Evolutionary conservation across 2,113 vertebrate species (phyloP).

Genomic region (Callopanchax toddi): DNA sequence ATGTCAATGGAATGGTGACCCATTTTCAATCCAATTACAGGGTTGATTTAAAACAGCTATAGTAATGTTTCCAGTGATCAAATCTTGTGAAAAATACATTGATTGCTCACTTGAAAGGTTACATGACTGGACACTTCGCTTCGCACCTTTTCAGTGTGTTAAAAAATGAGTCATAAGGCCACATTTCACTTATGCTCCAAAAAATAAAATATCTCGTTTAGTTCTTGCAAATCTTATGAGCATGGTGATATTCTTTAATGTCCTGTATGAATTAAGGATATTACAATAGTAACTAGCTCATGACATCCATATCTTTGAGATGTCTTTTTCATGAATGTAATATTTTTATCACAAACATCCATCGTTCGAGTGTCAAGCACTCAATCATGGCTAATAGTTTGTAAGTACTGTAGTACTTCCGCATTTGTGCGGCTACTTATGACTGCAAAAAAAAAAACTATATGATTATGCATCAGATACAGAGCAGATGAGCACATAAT

Average conservation of each 20-base stretch:
- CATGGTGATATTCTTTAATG: too few relatives aligned
- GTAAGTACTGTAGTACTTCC: background rate
- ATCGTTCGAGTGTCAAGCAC: conserved; percentile 15
- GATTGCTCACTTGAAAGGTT: conserved; percentile 5
- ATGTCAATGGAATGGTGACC: conserved; percentile 32
- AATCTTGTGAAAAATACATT: conserved; percentile 4
- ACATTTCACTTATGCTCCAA: conserved; percentile 4
- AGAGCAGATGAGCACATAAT: conserved; percentile 57
- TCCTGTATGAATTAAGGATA: too few relatives aligned
- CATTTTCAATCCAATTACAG: conserved; percentile 2
- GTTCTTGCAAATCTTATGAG: background rate
- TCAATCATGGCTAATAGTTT: background rate
- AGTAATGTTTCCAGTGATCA: background rate
- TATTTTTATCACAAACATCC: too few relatives aligned
- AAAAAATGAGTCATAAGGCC: conserved; percentile 7
- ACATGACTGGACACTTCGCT: too few relatives aligned
- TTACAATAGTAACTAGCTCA: too few relatives aligned
- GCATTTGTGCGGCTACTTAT: conserved; percentile 6
- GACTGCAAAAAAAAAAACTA: conserved; percentile 15
- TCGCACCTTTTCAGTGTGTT: conserved; percentile 4
- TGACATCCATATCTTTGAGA: too few relatives aligned
- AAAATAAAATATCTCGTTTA: background rate
- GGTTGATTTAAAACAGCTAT: background rate
- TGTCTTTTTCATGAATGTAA: too few relatives aligned
- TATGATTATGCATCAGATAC: conserved; percentile 46